These are phyloP conservation scores for Chiloscyllium plagiosum DNA, from an alignment of 2,113 vertebrate genomes.

Conservation along the genomic window DNA sequence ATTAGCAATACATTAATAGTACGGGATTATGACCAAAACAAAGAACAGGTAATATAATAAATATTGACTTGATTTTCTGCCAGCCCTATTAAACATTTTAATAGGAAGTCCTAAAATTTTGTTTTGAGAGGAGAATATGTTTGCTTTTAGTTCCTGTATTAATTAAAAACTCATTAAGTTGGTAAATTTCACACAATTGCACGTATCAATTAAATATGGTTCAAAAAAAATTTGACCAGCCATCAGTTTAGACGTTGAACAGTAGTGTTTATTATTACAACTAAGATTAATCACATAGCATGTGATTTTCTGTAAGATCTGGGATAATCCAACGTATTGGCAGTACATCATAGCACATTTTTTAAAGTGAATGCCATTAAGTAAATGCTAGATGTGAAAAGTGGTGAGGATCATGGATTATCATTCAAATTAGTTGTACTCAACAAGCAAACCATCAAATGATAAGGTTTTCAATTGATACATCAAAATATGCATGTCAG, in stretches of 20 bases:
- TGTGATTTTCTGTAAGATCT: background rate
- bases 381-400: background rate
- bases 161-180: background rate
- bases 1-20: background rate
- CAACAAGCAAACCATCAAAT: background rate
- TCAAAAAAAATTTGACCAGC: background rate
- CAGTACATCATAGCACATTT: background rate
- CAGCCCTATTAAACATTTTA: background rate
- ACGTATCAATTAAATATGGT: background rate
- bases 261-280: background rate
- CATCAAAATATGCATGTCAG: background rate
- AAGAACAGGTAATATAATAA: background rate
- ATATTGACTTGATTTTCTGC: background rate
- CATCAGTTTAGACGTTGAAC: background rate
- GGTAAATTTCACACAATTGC: background rate
- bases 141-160: background rate
- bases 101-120: background rate
- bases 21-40: background rate
- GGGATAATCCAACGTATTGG: background rate
- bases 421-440: background rate
- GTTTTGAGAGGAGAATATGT: background rate
- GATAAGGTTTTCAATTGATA: background rate
- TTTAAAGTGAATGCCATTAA: background rate
- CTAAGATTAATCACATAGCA: background rate
- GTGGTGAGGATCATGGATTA: background rate